Percentiles rank a stretch among this genome's conserved stretches.
Evolutionary conservation across 2,888 invertebrate species (phyloP).

Genomic region (Morinoia aosen): DNA sequence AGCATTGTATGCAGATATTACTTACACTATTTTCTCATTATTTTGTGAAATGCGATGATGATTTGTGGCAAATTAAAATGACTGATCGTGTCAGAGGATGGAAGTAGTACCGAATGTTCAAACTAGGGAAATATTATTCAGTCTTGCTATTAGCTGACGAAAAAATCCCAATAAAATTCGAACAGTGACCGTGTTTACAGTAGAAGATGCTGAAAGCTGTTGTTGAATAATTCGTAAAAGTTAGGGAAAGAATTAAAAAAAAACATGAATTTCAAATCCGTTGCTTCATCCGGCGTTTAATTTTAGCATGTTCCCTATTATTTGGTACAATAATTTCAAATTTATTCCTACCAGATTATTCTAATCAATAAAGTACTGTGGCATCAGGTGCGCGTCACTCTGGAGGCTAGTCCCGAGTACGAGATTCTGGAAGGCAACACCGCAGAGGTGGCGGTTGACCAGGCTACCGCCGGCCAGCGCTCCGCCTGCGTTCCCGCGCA

Average conservation of each 20-base stretch:
- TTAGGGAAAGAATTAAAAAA: background rate
- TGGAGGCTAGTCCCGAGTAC: slow-evolving; percentile 52
- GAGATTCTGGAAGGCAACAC: slow-evolving; percentile 49
- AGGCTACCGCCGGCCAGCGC: background rate
- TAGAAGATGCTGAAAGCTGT: background rate
- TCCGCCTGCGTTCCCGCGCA: slow-evolving; percentile 20
- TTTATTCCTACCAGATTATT: background rate
- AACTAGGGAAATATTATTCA: slow-evolving; percentile 1
- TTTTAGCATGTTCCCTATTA: background rate
- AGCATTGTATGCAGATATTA: no score
- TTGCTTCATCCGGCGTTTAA: background rate
- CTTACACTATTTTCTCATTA: background rate
- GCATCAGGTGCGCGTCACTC: slow-evolving; percentile 40
- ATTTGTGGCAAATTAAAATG: background rate
- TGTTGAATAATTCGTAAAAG: background rate
- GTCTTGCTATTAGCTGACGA: background rate
- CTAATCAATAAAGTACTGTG: slow-evolving; percentile 59
- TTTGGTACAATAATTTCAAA: background rate
- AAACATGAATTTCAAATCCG: background rate
- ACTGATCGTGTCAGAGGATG: background rate
- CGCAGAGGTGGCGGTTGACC: background rate
- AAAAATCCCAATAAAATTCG: background rate
- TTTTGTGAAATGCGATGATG: background rate
- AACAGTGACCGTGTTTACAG: background rate
- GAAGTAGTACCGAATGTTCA: background rate